phyloP scores from a whole-genome alignment of 1,140 invertebrate species.

The Scaptomyza montana region DNA sequence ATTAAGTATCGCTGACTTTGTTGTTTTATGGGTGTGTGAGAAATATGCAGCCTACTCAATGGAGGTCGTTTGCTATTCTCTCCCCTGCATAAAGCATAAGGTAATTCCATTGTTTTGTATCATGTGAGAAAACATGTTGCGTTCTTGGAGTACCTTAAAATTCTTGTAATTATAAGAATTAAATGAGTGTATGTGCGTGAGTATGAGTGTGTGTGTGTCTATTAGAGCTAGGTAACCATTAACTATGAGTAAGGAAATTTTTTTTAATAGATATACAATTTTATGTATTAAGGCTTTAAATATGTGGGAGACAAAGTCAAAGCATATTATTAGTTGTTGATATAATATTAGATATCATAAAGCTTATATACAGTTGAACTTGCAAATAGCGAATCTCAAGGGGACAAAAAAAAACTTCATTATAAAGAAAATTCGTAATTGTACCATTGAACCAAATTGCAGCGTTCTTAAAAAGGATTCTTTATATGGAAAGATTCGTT shows the following conservation, averaged over 20 bases:
- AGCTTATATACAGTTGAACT: too few species aligned
- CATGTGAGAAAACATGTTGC: conserved; percentile 29
- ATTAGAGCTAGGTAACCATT: conserved; percentile 31
- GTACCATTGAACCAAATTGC: too few species aligned
- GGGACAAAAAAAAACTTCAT: too few species aligned
- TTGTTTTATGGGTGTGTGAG: conserved; percentile 30
- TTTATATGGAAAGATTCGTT: too few species aligned
- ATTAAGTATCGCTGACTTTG: conserved; percentile 37
- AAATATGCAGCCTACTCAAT: conserved; percentile 46
- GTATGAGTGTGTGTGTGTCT: background rate
- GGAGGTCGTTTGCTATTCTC: conserved; percentile 39
- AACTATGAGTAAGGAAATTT: conserved; percentile 15
- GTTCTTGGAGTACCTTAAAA: conserved; percentile 8
- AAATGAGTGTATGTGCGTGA: conserved; percentile 5
- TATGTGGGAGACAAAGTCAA: conserved; percentile 4
- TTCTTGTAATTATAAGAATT: conserved; percentile 22
- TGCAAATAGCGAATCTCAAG: too few species aligned
- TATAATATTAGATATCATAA: background rate
- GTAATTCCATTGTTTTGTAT: conserved; percentile 48
- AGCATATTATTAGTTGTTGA: background rate
- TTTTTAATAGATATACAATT: conserved; percentile 1
- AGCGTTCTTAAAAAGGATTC: too few species aligned
- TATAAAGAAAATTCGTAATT: too few species aligned
- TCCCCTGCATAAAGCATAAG: conserved; percentile 37
- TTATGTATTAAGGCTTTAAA: conserved; percentile 8